phyloP scores from a whole-genome alignment of 2,797 vertebrate species.

The Aphelocoma californica region DNA sequence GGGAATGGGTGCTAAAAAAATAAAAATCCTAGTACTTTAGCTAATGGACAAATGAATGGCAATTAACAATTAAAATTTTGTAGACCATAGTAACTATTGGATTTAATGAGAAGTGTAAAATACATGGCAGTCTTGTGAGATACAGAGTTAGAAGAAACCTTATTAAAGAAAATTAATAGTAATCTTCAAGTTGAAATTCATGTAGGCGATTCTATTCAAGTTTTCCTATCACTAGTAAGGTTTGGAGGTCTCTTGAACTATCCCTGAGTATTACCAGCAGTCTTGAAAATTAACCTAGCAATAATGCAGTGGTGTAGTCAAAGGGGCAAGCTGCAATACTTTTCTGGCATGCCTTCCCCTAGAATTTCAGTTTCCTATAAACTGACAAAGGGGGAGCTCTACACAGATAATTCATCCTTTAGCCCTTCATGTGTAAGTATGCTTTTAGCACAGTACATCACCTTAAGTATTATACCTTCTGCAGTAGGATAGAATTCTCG shows the following conservation, averaged over 20 bases:
- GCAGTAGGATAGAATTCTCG: conserved; percentile 1
- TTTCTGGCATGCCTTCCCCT: not conserved
- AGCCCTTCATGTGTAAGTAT: not conserved
- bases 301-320: not conserved
- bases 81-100: not conserved
- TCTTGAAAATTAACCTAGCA: not conserved
- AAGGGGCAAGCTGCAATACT: not conserved
- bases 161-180: not conserved
- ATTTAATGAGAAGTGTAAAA: conserved; percentile 4
- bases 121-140: not conserved
- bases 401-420: not conserved
- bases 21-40: not conserved
- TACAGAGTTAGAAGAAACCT: not conserved
- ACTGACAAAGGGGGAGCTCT: not conserved
- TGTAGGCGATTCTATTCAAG: not conserved
- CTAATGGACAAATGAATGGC: not conserved
- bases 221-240: not conserved
- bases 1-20: not conserved
- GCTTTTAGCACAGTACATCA: not conserved
- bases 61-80: not conserved
- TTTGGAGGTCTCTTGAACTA: not conserved
- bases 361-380: not conserved
- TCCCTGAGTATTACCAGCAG: not conserved
- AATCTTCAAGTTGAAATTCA: not conserved
- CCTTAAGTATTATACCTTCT: conserved; percentile 8